Base-by-base conservation (phyloP, 53 echinoderm and acorn worm genomes). In the Mesocentrotus franciscanus region DNA sequence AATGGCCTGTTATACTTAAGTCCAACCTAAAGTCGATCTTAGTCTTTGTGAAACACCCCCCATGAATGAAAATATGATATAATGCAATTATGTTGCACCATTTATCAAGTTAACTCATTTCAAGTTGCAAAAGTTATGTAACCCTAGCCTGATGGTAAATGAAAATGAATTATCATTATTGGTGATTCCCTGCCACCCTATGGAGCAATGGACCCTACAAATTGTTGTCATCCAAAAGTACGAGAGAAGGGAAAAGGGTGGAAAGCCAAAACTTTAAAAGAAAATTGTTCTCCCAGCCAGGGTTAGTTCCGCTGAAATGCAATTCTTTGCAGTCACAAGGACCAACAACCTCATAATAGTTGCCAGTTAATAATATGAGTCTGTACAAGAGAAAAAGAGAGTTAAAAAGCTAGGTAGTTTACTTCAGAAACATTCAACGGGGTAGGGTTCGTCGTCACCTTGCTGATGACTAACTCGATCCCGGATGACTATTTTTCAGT, bases 401-500 rank as follows among this genome's bases (percentile, higher is more conserved):
- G 49, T 49, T 4, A 1, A 30, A 29, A 30, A 76, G 0, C 33
- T 8, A 42, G 36, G 30, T 5, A 81, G 20, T 42, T 39, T 18
- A 81, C 39, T 0, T 5, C 2, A 76, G 30, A 76, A 81, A 39
- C 42, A 8, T 81, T 81, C 81, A 39, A 42, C 4, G 7, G 18
- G 29, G 18, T 42, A 42, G 9, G 81, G 4, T 20, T 42, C 4
- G 42, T 74, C 74, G 32, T 32, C 74, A 74, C 74, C 81, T 39
- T 49, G 81, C 22, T 0, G 17, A 81, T 81, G 81, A 81, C 81
- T 81, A 81, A 81, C 49, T 4, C 20, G 33, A 39, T 81, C 81
- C 81, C 81, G 36, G 42, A 33, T 81, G 81, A 81, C 36, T 36
- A 81, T 81, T 36, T 64, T 81, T 81, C 81, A 81, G 39, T 81